Base-by-base conservation (phyloP, 92 coral and sea anemone species). In the Plumapathes pennacea region DNA sequence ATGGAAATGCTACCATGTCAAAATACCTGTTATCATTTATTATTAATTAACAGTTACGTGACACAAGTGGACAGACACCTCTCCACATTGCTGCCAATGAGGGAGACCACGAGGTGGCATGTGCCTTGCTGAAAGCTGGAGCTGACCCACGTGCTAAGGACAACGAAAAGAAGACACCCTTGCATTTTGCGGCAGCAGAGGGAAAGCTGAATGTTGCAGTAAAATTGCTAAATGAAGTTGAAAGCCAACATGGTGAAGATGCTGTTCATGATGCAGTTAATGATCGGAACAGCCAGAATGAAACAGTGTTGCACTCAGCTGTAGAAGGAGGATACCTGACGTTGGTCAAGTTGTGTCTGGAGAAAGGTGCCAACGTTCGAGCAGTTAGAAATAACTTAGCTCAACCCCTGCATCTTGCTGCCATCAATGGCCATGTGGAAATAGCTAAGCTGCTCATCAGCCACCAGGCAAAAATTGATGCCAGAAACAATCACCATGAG, bases 331-430 rank as follows among this genome's bases (percentile, higher is more conserved):
- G 96, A 0, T 69, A 85, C 33, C 14, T 80, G 18, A 88, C 73
- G 20, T 47, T 83, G 2, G 96, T 86, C 1, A 48, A 92, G 54
- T 51, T 88, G 4, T 73, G 82, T 34, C 60, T 92, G 37, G 77
- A 69, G 52, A 88, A 84, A 41, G 98, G 96, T 36, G 98, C 96
- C 0, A 74, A 92, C 44, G 98, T 92, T 11, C 71, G 71, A 32
- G 85, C 89, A 2, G 71, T 70, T 26, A 63, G 94, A 26, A 71
- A 39, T 10, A 92, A 92, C 69, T 67, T 80, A 45, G 90, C 96
- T 2, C 88, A 83, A 8, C 96, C 98, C 4, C 72, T 92, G 19
- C 98, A 92, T 56, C 77, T 92, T 57, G 98, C 98, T 1, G 96
- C 98, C 25, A 80, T 83, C 36, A 85, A 89, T 68, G 96, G 96